These are phyloP conservation scores for Oligia latruncula DNA, from an alignment of 2,888 invertebrate species.

Conservation along the genomic window DNA sequence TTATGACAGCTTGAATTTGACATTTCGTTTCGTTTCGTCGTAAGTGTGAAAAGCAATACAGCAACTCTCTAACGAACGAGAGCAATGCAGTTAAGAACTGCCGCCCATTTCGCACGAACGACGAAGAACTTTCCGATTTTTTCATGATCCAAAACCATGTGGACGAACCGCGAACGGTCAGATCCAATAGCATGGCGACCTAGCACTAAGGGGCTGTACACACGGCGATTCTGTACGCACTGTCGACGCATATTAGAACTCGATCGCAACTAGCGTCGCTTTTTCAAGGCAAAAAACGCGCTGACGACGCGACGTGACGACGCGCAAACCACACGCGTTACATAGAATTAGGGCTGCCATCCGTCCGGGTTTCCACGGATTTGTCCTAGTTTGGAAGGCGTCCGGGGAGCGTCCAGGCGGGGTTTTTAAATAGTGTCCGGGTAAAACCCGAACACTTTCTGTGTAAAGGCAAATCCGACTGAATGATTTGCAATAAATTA, in stretches of 20 bases:
- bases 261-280: not conserved
- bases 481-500: too few relatives aligned
- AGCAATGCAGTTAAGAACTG: not conserved
- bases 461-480: too few relatives aligned
- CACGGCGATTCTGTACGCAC: not conserved
- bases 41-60: not conserved
- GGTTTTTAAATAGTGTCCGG: too few relatives aligned
- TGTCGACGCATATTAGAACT: not conserved
- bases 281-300: not conserved
- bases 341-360: too few relatives aligned
- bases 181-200: not conserved
- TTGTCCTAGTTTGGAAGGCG: too few relatives aligned
- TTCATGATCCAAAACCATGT: not conserved
- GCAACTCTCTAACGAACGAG: too few relatives aligned
- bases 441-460: too few relatives aligned
- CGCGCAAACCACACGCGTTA: not conserved
- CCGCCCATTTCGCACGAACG: not conserved
- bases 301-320: not conserved
- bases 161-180: not conserved
- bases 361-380: too few relatives aligned
- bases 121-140: too few relatives aligned
- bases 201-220: not conserved
- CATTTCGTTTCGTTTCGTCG: not conserved
- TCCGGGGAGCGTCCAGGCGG: too few relatives aligned
- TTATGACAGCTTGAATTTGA: not conserved